Evolutionary conservation across 2,113 vertebrate genomes (phyloP), one percentile per base, ranked within the genome.

Genomic region (Mirza zaza): DNA sequence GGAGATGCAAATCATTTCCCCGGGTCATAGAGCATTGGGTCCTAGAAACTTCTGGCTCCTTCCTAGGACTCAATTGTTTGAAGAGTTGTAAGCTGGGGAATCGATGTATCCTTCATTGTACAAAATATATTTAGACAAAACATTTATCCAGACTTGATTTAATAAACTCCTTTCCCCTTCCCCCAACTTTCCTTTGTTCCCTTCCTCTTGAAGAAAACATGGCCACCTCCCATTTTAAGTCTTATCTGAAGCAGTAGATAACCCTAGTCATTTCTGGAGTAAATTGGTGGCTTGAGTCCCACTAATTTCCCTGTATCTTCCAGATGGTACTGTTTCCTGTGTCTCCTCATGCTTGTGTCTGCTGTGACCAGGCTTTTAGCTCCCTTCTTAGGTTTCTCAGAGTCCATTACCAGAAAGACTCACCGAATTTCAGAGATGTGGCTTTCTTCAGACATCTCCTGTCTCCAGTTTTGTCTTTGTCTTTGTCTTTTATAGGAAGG

Each of bases 31-130:
- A 84, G n/a, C 57, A 11, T 32, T 73, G 23, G 39, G 3, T 88
- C 79, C 86, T 81, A 39, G 93, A 83, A 97, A 36, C 65, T 87
- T 79, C 90, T 91, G 90, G 93, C 61, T 92, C 0, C 14, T 97
- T 93, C 21, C 25, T n/a, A 48, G 73, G 27, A n/a, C 80, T 59
- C 82, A 59, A 80, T 82, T 90, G 27, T 11, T 91, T 27, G 25
- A 67, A 65, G 42, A 36, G 2, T 82, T 39, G 1, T 48, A 76
- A 57, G 79, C 92, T 57, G 27, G 11, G 0, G 7, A 23, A 23
- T 91, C 80, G 88, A 23, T 5, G 32, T 52, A 6, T 57, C 76
- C 91, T 96, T 14, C 0, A 45, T n/a, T 61, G 42, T 15, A 55
- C 23, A 94, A 36, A 76, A 92, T 75, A 21, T 12, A 34, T 71